Conservation (phyloP, 2,888 invertebrate species). For the Lasioglossum morio region DNA sequence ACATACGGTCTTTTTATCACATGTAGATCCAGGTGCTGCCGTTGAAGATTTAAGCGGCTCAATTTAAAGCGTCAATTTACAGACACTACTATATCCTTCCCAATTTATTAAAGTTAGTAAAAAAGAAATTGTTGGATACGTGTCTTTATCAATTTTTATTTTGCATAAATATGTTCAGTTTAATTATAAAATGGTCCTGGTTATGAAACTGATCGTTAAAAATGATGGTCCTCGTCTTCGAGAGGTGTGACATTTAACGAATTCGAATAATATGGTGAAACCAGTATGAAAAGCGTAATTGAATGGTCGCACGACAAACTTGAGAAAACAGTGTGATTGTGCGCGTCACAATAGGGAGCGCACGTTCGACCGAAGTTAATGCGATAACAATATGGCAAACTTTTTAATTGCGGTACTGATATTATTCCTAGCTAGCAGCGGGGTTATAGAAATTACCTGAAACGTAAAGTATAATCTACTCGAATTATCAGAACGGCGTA, state of each 20-base stretch:
- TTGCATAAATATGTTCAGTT: neutral
- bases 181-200: neutral
- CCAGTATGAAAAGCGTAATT: neutral
- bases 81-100: no score
- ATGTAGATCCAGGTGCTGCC: neutral
- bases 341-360: neutral
- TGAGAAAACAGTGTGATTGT: neutral
- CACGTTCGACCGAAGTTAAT: neutral
- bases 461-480: neutral
- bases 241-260: neutral
- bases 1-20: neutral
- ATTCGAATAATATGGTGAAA: neutral
- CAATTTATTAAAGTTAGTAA: neutral
- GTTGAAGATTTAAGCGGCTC: neutral
- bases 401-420: neutral
- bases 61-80: no score
- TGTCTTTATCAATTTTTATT: neutral
- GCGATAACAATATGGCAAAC: neutral
- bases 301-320: neutral
- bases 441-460: conserved; percentile 5
- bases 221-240: neutral
- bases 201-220: no score
- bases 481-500: conserved; percentile 25
- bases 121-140: neutral
- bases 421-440: neutral